Base-by-base conservation (phyloP, 2,797 vertebrate species). In the Molossus alvarezi region DNA sequence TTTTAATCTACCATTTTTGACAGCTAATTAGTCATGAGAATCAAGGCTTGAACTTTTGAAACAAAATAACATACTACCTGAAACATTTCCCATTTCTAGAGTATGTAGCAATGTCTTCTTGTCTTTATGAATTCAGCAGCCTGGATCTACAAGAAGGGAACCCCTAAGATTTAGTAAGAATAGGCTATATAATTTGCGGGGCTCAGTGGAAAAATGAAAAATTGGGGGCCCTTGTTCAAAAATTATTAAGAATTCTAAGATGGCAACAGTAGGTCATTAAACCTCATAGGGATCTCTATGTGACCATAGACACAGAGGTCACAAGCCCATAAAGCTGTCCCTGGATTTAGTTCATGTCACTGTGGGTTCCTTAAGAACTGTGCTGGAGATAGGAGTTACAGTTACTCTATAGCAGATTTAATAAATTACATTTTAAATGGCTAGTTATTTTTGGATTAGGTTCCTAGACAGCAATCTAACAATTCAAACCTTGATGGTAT, bases 231-330 rank as follows among this genome's bases (percentile, higher is more conserved):
- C 21, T 51, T 65, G 5, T 67, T 67, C 3, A 88, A 84, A 88
- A 95, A 21, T 72, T 93, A 80, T 25, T 65, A 85, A 67, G 9
- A 69, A 11, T 27, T 88, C 88, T 6, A 69, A 55, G 64, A 75
- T 13, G 23, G 1, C 10, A 27, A 80, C 1, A 69, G 11, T 2
- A 48, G 33, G 9, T 3, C 3, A 45, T n/a, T 69, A 71, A 91
- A 11, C 15, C 4, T 71, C 41, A 6, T 37, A 45, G 29, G 12
- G 5, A 1, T 3, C 9, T 89, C 25, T 41, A 18, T 69, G 25
- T 89, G 15, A 73, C 21, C 25, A 73, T 20, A 67, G 4, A 33
- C 8, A 67, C 9, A 51, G 1, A 72, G 5, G 14, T 41, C 14
- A 57, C 8, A 53, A 62, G 0, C 12, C 11, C 21, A 41, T 27